A percentile compares a stretch with the other conserved stretches of the same genome.
Conservation (phyloP, 2,888 invertebrate genomes). For the Leucozona laternaria region DNA sequence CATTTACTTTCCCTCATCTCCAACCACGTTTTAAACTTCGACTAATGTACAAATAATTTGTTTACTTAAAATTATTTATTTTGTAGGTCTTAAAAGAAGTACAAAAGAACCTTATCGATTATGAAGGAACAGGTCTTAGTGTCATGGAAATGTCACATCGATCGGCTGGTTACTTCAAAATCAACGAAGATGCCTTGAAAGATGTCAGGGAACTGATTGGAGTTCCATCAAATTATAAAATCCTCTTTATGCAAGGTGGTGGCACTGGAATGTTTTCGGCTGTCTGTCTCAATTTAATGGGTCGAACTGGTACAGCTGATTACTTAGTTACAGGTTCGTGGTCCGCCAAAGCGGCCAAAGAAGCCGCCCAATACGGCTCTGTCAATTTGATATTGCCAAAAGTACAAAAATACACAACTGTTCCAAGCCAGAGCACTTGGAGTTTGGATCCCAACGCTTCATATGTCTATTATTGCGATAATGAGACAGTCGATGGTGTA, state of each 20-base stretch:
- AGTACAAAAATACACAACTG: slow-evolving; percentile 88
- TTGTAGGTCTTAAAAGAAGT: slow-evolving; percentile 92
- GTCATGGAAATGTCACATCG: slow-evolving; percentile 98
- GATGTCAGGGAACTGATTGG: slow-evolving; percentile 83
- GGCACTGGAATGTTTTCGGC: slow-evolving; percentile 98
- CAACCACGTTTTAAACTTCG: background rate
- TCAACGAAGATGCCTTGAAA: slow-evolving; percentile 84
- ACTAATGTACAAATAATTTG: background rate
- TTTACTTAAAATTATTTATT: background rate
- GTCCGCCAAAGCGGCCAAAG: slow-evolving; percentile 98
- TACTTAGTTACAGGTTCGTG: slow-evolving; percentile 96
- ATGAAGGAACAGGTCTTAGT: slow-evolving; percentile 92
- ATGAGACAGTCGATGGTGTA: slow-evolving; percentile 98
- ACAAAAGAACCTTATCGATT: slow-evolving; percentile 92
- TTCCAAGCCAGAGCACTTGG: slow-evolving; percentile 92
- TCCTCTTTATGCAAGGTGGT: slow-evolving; percentile 97
- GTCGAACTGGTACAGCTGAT: slow-evolving; percentile 91
- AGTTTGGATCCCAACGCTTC: slow-evolving; percentile 94
- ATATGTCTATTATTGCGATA: slow-evolving; percentile 98
- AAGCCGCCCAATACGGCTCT: slow-evolving; percentile 96
- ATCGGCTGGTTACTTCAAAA: slow-evolving; percentile 91
- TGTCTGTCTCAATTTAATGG: slow-evolving; percentile 94
- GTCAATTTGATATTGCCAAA: slow-evolving; percentile 94
- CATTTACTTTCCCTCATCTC: background rate
- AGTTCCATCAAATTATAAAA: slow-evolving; percentile 96